Base-by-base conservation (phyloP, 2,113 vertebrate species). In the Nothoprocta pentlandii region DNA sequence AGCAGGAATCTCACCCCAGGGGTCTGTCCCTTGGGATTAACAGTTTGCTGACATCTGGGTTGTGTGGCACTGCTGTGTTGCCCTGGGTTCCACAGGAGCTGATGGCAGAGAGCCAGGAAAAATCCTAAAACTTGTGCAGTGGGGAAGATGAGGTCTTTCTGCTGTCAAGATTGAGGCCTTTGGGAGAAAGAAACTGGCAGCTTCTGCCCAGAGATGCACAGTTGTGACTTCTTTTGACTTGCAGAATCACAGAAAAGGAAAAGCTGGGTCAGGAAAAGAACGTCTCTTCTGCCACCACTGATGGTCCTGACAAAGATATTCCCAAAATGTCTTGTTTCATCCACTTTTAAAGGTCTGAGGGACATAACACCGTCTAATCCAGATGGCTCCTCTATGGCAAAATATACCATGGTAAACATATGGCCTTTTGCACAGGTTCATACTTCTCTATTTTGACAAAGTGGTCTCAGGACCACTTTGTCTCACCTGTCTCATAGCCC, bases 21-120 rank as follows among this genome's bases (percentile, higher is more conserved):
- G 80, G 26, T 88, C 94, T 96, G 93, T 97, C 95, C 92, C 77
- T 95, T 95, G 90, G 93, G 90, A 97, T 97, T 95, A 97, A 80
- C 2, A 7, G 30, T 92, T 93, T 85, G 70, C 75, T 96, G 94
- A 96, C 88, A 94, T 95, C 69, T 97, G 88, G 86, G 77, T 69
- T 96, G 77, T 0, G 0, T 95, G 92, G 80, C 80, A 85, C 80
- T 67, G 80, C 83, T 86, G 83, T 41, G 53, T 93, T 89, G 88
- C 86, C 88, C 85, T 85, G 54, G 58, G 83, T 94, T 86, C 83
- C 83, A 95, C 66, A 51, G 63, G 74, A 47, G 47, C 46, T 63
- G 36, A 90, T 87, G 92, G 85, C 93, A 86, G 62, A 41, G 53
- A 95, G 90, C 88, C 94, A 90, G 63, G 73, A 93, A 64, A 76